phyloP scores from a whole-genome alignment of 2,888 invertebrate species.

The Mayetiola destructor region DNA sequence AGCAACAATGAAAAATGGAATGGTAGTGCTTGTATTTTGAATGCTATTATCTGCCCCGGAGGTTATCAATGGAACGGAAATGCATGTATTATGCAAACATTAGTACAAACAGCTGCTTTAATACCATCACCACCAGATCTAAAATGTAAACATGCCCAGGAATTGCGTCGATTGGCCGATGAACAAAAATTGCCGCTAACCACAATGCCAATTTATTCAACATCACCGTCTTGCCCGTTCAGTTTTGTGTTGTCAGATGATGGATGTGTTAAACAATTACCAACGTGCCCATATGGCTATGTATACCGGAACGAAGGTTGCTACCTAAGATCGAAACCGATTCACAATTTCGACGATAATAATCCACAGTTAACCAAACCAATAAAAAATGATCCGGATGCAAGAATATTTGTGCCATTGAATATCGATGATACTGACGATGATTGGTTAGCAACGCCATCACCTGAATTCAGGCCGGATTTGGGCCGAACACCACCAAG shows the following conservation, averaged over 20 bases:
- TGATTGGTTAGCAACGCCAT: too few species aligned
- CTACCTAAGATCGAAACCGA: background rate
- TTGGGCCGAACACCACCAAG: too few species aligned
- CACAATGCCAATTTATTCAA: background rate
- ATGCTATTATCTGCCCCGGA: background rate
- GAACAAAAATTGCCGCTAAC: background rate
- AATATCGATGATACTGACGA: too few species aligned
- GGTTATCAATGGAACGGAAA: background rate
- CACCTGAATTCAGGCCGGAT: too few species aligned
- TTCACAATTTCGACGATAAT: too few species aligned
- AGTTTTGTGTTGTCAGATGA: background rate
- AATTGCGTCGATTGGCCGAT: background rate
- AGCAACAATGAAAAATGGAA: background rate
- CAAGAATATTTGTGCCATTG: too few species aligned
- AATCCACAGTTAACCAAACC: too few species aligned
- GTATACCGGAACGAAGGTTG: background rate
- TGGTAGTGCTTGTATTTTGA: background rate
- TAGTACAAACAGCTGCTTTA: background rate
- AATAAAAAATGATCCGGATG: too few species aligned
- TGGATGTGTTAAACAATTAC: background rate
- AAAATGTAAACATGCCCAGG: background rate
- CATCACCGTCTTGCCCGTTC: background rate
- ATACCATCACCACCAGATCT: background rate
- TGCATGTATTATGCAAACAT: background rate
- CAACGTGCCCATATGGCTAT: background rate